Percentiles rank a stretch among this genome's conserved stretches.
Evolutionary conservation across 2,797 vertebrate genomes (phyloP).

Genomic region (Melopsittacus undulatus): DNA sequence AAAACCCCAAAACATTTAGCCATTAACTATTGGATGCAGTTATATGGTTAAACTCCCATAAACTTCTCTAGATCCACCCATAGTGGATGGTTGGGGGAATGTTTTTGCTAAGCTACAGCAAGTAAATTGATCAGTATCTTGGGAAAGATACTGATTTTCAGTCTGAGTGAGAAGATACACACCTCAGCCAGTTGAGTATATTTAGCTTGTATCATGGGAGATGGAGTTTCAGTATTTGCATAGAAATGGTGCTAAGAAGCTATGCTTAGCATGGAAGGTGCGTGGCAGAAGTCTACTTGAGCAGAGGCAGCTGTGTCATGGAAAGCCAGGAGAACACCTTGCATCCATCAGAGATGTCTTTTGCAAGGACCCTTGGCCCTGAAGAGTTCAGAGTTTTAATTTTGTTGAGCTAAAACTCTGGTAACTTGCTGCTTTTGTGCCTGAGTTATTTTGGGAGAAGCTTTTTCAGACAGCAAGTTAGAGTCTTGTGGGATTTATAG

Average conservation of each 20-base stretch:
- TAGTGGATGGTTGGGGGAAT: neutral
- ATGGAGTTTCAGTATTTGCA: neutral
- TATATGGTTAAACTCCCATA: neutral
- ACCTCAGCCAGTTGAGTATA: neutral
- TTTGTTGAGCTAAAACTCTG: neutral
- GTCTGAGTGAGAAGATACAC: neutral
- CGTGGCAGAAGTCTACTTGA: neutral
- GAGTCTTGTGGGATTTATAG: neutral
- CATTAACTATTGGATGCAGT: neutral
- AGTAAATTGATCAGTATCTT: neutral
- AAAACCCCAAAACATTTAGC: neutral
- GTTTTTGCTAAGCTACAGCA: neutral
- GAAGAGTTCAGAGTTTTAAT: neutral
- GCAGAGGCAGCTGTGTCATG: neutral
- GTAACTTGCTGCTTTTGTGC: neutral
- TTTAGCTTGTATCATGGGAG: neutral
- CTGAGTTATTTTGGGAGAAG: neutral
- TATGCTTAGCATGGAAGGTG: neutral
- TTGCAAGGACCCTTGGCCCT: neutral
- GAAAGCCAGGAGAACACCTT: neutral
- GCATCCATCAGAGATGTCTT: neutral
- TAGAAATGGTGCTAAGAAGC: neutral
- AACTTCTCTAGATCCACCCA: neutral
- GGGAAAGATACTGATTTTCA: neutral
- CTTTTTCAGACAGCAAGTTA: neutral